Evolutionary conservation across 2,797 vertebrate genomes (phyloP), one percentile per base, ranked within the genome.

Genomic region (Rhinophrynus dorsalis): DNA sequence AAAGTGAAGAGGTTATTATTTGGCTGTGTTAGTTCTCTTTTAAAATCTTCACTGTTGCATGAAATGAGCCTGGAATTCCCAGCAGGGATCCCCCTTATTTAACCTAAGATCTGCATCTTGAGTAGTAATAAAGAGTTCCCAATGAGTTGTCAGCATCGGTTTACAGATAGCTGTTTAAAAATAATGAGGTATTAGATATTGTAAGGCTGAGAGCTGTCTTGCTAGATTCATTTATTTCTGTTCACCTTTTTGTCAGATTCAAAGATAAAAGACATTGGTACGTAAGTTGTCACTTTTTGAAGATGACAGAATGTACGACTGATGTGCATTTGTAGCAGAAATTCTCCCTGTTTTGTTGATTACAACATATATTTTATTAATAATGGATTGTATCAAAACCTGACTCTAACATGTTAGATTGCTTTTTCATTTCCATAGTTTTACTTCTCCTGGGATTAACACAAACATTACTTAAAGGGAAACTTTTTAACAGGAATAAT

Each of bases 111-210:
- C 81, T 76, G 80, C 79, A 77, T 88, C 78, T 80, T 86, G 80
- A 84, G 78, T 80, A 86, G 84, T 85, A 89, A 90, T 86, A 89
- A 90, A 90, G 88, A 84, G 84, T 86, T 87, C 86, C 86, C 82
- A 81, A n/a, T n/a, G n/a, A 74, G 87, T 87, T 90, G 88, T 90
- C 88, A 89, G 81, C 82, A 88, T 88, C 84, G 83, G 87, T 90
- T 90, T 90, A 88, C 89, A 91, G 89, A 90, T 88, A 90, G 87
- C 86, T 89, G 85, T 88, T 91, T 88, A 88, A 86, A 87, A 89
- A 89, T 90, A 90, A 91, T 90, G 87, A 90, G 90, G 82, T 89
- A 89, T 90, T 86, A 88, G 84, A 82, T 86, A 89, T 89, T 89
- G 86, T 88, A 85, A 85, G 76, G 85, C 89, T 89, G 86, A 85